Percentiles rank a stretch among this genome's conserved stretches.
Evolutionary conservation across 2,797 vertebrate species (phyloP).

Genomic region (Aselliscus stoliczkanus): DNA sequence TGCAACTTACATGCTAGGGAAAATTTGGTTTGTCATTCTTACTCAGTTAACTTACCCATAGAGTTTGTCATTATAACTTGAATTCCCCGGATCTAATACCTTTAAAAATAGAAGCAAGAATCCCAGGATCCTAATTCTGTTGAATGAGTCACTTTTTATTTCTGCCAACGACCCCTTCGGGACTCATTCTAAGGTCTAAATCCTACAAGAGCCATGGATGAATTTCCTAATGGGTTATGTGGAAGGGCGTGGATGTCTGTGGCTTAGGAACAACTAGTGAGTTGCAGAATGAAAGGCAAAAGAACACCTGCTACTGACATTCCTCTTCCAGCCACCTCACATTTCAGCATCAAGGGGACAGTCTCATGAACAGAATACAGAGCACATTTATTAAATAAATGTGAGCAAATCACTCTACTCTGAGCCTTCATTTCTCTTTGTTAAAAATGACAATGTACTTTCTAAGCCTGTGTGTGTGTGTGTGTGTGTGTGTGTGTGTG

Average conservation of each 20-base stretch:
- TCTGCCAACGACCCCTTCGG: constrained; percentile 46
- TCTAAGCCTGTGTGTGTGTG: not conserved
- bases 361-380: not conserved
- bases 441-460: not conserved
- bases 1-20: not conserved
- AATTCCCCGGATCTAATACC: constrained; percentile 49
- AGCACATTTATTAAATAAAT: not conserved
- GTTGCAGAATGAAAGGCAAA: not conserved
- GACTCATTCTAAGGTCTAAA: constrained; percentile 50
- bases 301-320: not conserved
- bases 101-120: constrained; percentile 74
- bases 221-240: constrained; percentile 27
- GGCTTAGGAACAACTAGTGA: not conserved
- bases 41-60: constrained; percentile 33
- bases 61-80: constrained; percentile 59
- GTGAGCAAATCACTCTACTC: not conserved
- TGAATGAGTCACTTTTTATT: constrained; percentile 72
- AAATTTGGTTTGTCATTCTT: constrained; percentile 58
- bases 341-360: not conserved
- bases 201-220: constrained; percentile 19
- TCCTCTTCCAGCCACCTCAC: not conserved
- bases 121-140: constrained; percentile 61
- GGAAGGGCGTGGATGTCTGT: constrained; percentile 18
- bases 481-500: not conserved
- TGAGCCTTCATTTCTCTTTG: not conserved